Percentiles rank a stretch among this genome's conserved stretches.
Evolutionary conservation across 1,140 invertebrate species (phyloP).

Genomic region (Belonocnema kinseyi): DNA sequence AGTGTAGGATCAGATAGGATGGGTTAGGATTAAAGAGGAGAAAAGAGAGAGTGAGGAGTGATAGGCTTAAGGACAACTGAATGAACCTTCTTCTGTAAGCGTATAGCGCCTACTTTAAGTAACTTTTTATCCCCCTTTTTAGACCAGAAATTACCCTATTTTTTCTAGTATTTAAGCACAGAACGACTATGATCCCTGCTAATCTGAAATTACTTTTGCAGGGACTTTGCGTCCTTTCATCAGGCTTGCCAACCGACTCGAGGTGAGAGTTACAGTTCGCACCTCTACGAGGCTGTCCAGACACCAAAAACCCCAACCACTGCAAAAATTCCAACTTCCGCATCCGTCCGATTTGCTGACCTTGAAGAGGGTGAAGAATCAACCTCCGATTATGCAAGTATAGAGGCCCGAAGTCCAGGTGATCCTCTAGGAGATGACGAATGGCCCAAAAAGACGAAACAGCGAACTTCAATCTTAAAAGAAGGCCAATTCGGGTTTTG

Average conservation of each 20-base stretch:
- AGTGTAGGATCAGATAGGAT: too few relatives aligned
- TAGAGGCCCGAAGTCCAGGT: slow-evolving; percentile 78
- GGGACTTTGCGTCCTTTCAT: slow-evolving; percentile 72
- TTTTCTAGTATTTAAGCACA: too few relatives aligned
- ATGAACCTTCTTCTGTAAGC: too few relatives aligned
- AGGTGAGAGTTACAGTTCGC: slow-evolving; percentile 79
- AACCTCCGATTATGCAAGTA: slow-evolving; percentile 87
- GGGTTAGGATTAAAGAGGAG: too few relatives aligned
- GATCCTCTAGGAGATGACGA: slow-evolving; percentile 75
- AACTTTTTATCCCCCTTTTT: too few relatives aligned
- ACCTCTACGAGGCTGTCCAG: slow-evolving; percentile 76
- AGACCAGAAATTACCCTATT: too few relatives aligned
- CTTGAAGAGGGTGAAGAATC: slow-evolving; percentile 81
- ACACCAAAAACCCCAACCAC: slow-evolving; percentile 79
- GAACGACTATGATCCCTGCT: neutral
- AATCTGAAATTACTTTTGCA: slow-evolving; percentile 41
- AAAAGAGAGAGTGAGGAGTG: too few relatives aligned
- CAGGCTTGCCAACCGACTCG: slow-evolving; percentile 75
- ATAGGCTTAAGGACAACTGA: too few relatives aligned
- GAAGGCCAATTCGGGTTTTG: slow-evolving; percentile 80
- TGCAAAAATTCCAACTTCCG: slow-evolving; percentile 80
- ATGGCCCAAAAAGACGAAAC: slow-evolving; percentile 70
- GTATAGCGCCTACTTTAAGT: too few relatives aligned
- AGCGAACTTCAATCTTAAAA: slow-evolving; percentile 67
- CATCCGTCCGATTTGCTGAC: slow-evolving; percentile 79